Evolutionary conservation across 2,113 vertebrate genomes (phyloP).

Genomic region (Peromyscus leucopus): DNA sequence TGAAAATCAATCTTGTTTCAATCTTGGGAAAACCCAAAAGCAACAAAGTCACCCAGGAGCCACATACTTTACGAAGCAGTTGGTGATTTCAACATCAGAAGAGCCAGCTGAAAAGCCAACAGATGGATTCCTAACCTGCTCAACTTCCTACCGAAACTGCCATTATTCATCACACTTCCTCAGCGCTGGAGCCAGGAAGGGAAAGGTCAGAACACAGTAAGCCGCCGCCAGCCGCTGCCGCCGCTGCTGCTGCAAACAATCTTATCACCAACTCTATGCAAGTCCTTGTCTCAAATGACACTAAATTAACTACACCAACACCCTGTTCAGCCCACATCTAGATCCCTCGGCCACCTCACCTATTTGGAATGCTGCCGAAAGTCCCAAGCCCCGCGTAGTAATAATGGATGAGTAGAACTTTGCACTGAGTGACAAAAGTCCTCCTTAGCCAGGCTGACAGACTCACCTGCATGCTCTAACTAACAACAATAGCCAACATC

Average conservation of each 20-base stretch:
- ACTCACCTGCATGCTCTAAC: neutral
- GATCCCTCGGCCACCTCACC: neutral
- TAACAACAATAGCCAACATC: neutral
- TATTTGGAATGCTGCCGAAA: neutral
- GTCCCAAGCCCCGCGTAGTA: neutral
- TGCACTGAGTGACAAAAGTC: neutral
- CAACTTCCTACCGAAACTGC: slow-evolving; percentile 36
- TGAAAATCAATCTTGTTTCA: slow-evolving; percentile 7
- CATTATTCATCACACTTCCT: slow-evolving; percentile 18
- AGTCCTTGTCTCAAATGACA: neutral
- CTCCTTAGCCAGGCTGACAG: neutral
- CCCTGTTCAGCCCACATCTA: neutral
- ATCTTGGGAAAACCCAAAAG: neutral
- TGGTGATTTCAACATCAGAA: neutral
- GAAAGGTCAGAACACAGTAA: slow-evolving; percentile 34
- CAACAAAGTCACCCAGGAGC: slow-evolving; percentile 18
- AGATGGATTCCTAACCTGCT: neutral
- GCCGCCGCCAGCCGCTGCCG: rapidly evolving
- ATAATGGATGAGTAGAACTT: neutral
- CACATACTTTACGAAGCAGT: neutral
- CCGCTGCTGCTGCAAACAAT: neutral
- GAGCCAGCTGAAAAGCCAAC: neutral
- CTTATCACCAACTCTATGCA: neutral
- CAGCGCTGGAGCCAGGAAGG: neutral
- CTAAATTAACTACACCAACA: neutral